Base-by-base conservation (phyloP, 2,797 vertebrate genomes). In the Epinephelus malabaricus region DNA sequence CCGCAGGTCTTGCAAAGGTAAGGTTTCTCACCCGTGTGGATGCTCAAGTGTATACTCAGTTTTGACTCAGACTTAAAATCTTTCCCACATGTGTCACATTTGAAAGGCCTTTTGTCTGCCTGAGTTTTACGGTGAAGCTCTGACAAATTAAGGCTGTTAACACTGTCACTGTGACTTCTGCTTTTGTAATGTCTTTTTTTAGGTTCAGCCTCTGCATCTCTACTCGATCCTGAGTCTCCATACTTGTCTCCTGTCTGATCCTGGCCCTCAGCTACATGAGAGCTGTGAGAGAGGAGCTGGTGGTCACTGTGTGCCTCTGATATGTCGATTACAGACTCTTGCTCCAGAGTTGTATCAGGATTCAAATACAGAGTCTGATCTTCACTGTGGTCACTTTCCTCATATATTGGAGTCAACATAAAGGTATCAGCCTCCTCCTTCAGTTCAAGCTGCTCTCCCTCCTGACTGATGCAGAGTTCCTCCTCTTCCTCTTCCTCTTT, bases 401-500 rank as follows among this genome's bases (percentile, higher is more conserved):
- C 66, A 67, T 15, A 1, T 60, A 13, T 0, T 55, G 45, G 34
- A 66, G 11, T 61, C 45, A 47, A 54, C 15, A 6, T 59, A 0
- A 53, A 21, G 10, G 6, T 11, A 2, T 78, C 78, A 11, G 43
- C 13, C 12, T 67, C 73, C 69, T 49, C 60, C 23, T 82, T 69
- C 17, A 69, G 5, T 8, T 43, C 27, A 59, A 61, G 55, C n/a
- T 62, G 49, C 40, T 65, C 66, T 62, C 0, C 60, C 13, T 60
- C 68, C 19, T 50, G 60, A 73, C 49, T 21, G 27, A 5, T 65
- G 46, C 56, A 43, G 12, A 56, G n/a, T 38, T 80, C 76, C 21
- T 75, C 54, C 7, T 51, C 55, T 59, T 89, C 54, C 7, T 51
- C 55, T 59, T 89, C 86, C 55, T 79, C 77, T 73, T 80, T 60